Conservation (phyloP, 2,888 invertebrate species). For the Agapetus fuscipes region DNA sequence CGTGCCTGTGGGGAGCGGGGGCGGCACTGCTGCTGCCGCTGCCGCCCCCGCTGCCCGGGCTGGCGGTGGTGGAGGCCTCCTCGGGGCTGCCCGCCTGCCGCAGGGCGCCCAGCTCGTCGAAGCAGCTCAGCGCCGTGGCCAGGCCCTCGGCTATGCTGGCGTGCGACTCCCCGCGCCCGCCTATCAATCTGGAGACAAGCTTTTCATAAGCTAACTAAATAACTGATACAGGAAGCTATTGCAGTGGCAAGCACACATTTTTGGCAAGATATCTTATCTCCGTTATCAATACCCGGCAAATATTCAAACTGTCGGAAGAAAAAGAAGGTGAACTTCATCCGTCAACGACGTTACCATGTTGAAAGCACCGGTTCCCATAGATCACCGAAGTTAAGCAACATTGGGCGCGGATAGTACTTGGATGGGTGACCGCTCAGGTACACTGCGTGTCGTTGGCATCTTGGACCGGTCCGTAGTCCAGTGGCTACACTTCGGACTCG, state of each 20-base stretch:
- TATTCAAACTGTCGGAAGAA: no score
- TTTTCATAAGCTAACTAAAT: not conserved
- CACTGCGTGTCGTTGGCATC: no score
- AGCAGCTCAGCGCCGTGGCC: conserved; percentile 76
- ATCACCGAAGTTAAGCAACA: no score
- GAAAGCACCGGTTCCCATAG: no score
- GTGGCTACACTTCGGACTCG: no score
- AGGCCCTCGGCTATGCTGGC: conserved; percentile 88
- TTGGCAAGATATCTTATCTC: not conserved
- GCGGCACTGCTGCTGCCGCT: conserved; percentile 29
- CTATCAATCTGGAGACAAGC: conserved; percentile 63
- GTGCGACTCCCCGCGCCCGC: conserved; percentile 81
- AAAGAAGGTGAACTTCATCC: no score
- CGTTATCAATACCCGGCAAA: no score
- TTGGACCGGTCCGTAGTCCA: no score
- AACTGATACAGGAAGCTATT: not conserved
- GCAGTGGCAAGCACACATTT: not conserved
- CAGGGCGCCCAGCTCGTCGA: conserved; percentile 68
- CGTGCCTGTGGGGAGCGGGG: conserved; percentile 56
- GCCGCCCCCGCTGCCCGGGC: conserved; percentile 1
- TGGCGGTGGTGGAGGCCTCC: conserved; percentile 6
- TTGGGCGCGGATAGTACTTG: no score
- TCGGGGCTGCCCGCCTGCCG: conserved; percentile 25
- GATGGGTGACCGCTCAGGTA: no score
- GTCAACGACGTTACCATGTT: no score